These are phyloP conservation scores for Karalla daura DNA, from an alignment of 2,797 vertebrate species.

Conservation along the genomic window DNA sequence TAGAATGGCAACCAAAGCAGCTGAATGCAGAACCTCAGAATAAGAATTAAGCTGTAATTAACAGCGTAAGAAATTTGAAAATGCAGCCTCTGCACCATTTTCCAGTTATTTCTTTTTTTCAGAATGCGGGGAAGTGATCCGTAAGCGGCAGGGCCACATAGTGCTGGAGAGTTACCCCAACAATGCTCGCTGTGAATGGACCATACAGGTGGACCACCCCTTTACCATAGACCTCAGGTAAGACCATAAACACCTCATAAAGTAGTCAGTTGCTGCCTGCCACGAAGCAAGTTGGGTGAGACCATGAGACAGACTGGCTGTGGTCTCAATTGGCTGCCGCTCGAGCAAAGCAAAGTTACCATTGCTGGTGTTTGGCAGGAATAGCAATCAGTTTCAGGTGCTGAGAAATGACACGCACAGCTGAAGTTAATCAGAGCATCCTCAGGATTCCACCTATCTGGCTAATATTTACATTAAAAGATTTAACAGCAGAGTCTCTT, in stretches of 20 bases:
- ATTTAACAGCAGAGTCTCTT: not conserved
- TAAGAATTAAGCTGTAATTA: constrained; percentile 37
- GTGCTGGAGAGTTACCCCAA: constrained; percentile 96
- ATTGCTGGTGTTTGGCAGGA: no score
- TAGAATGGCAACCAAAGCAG: constrained; percentile 31
- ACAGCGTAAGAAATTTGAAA: constrained; percentile 11
- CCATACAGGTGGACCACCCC: constrained; percentile 88
- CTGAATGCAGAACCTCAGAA: constrained; percentile 7
- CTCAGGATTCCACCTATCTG: not conserved
- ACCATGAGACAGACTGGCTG: not conserved
- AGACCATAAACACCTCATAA: not conserved
- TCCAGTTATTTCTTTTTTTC: constrained; percentile 40
- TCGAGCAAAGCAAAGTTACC: no score
- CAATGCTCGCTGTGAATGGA: constrained; percentile 97
- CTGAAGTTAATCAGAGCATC: not conserved
- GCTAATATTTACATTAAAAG: not conserved
- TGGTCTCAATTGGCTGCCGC: not conserved
- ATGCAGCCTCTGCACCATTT: not conserved
- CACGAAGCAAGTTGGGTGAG: not conserved
- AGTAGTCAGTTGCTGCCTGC: not conserved
- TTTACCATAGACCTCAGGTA: constrained; percentile 94
- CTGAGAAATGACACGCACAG: not conserved
- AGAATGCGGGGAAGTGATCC: constrained; percentile 94
- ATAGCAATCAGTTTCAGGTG: no score
- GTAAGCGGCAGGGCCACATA: constrained; percentile 90